Evolutionary conservation across 2,888 invertebrate species (phyloP), one percentile per base, ranked within the genome.

Genomic region (Polyommatus iphigenia): DNA sequence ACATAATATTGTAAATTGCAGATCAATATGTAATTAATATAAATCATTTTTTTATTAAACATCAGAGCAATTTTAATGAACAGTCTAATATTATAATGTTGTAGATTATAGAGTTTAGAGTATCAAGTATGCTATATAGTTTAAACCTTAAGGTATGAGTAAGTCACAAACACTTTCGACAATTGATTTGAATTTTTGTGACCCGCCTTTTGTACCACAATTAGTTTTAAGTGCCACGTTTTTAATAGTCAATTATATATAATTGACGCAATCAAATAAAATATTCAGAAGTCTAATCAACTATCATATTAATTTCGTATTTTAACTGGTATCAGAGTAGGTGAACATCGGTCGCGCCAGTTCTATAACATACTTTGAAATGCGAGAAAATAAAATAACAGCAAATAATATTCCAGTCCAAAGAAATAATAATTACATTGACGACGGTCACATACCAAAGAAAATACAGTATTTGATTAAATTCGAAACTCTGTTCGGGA

Each of bases 391-490:
- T 71, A 77, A 77, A 77, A 6, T 71, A 46, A 46, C 77, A 6
- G 32, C 67, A 32, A n/a, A 13, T 18, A 76, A 7, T 71, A 29
- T 24, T 20, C 50, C 59, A 71, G 59, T 46, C 29, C 15, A 24
- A 3, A 76, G 36, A 71, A 20, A 29, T 24, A 78, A 78, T 41
- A 76, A 78, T 71, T 78, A 36, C 24, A 29, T 78, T 18, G n/a
- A 36, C 6, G 46, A 41, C 18, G 50, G 71, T 59, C 57, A 15
- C 24, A 41, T 72, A 32, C 71, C 76, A 10, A 71, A 76, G 13
- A 8, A 78, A 41, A 24, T 80, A 75, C 78, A 77, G 76, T 72
- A 77, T 75, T 71, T 78, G 57, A 59, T 80, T 62, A 24, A 41
- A 24, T 71, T 79, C n/a, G 73, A 80, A 76, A 54, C 32, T 10